phyloP scores from a whole-genome alignment of 1,140 invertebrate genomes.

The Cydia fagiglandana region DNA sequence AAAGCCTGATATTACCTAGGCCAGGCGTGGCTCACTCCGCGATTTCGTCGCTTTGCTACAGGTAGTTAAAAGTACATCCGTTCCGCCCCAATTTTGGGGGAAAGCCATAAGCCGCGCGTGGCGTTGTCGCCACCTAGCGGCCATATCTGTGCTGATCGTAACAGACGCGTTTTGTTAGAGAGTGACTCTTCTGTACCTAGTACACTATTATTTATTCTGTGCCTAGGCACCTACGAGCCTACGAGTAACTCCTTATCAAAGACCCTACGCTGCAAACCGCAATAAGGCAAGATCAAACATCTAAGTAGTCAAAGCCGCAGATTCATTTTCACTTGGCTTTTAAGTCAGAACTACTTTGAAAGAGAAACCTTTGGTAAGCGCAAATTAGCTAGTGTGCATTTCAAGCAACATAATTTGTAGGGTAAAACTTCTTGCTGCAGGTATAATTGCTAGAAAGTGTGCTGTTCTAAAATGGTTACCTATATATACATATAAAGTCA shows the following conservation, averaged over 20 bases:
- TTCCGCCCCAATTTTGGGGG: too few species aligned
- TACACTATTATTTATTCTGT: too few species aligned
- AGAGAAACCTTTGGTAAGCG: slow-evolving; percentile 25
- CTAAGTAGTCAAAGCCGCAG: slow-evolving; percentile 9
- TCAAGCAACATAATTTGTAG: slow-evolving; percentile 26
- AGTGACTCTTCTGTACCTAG: too few species aligned
- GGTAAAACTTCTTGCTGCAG: slow-evolving; percentile 24
- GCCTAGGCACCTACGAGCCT: neutral
- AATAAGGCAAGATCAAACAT: neutral
- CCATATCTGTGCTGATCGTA: too few species aligned
- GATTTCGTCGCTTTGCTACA: too few species aligned
- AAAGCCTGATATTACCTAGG: too few species aligned
- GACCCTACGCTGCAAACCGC: neutral
- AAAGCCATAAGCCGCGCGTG: too few species aligned
- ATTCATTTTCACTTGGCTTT: slow-evolving; percentile 18
- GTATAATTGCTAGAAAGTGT: slow-evolving; percentile 44
- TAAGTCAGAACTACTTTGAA: slow-evolving; percentile 14
- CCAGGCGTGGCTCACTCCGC: too few species aligned
- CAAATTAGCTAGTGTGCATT: slow-evolving; percentile 25
- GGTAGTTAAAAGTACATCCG: too few species aligned
- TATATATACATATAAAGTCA: slow-evolving; percentile 31
- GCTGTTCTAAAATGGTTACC: slow-evolving; percentile 37
- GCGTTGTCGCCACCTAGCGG: too few species aligned
- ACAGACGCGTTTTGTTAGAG: too few species aligned
- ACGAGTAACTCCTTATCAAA: neutral